Evolutionary conservation across 64 coral and sea anemone species (phyloP).

Genomic region (Pocillopora damicornis): DNA sequence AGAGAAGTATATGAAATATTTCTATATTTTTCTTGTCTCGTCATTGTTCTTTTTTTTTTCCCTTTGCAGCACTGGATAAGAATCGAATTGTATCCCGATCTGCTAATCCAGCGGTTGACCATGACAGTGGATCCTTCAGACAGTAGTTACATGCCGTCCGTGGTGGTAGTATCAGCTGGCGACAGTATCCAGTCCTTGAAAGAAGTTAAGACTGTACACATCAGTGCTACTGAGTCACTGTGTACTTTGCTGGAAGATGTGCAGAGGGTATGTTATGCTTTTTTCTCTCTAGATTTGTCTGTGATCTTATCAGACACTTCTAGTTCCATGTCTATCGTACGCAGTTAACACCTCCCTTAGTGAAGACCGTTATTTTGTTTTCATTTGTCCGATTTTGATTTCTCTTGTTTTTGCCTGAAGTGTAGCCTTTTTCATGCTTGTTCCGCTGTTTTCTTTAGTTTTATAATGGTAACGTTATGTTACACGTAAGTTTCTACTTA

Average conservation of each 20-base stretch:
- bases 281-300: neutral
- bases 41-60: neutral
- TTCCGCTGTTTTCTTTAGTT: too few relatives aligned
- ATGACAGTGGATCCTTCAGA: conserved; percentile 95
- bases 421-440: too few relatives aligned
- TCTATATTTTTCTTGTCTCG: neutral
- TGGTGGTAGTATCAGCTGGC: conserved; percentile 80
- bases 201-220: conserved; percentile 89
- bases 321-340: too few relatives aligned
- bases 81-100: conserved; percentile 79
- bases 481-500: too few relatives aligned
- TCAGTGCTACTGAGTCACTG: conserved; percentile 77
- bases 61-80: conserved; percentile 86
- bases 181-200: conserved; percentile 65
- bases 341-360: too few relatives aligned
- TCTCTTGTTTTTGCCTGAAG: too few relatives aligned
- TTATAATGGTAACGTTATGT: too few relatives aligned
- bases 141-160: conserved; percentile 98
- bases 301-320: too few relatives aligned
- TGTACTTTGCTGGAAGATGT: conserved; percentile 84
- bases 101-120: conserved; percentile 80
- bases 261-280: conserved; percentile 46
- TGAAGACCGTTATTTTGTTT: too few relatives aligned
- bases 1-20: too few relatives aligned
- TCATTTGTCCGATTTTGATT: too few relatives aligned